phyloP scores from a whole-genome alignment of 2,113 vertebrate genomes.

The Maccullochella peelii region DNA sequence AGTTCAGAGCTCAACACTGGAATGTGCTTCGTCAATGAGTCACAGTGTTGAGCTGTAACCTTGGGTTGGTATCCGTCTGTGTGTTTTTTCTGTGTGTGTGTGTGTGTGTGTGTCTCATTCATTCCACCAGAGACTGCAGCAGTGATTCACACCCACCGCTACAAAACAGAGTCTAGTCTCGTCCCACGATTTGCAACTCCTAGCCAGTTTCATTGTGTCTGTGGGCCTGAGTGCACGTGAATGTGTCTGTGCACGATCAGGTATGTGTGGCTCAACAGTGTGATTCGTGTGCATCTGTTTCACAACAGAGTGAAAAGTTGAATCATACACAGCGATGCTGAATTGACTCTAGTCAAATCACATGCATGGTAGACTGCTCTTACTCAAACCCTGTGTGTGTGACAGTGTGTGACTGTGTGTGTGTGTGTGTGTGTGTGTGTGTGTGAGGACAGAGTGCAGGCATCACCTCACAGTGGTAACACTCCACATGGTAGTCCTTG shows the following conservation, averaged over 20 bases:
- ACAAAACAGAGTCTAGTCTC: slow-evolving; percentile 41
- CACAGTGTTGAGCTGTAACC: slow-evolving; percentile 57
- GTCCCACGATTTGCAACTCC: slow-evolving; percentile 33
- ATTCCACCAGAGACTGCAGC: slow-evolving; percentile 39
- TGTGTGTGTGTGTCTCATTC: slow-evolving; percentile 42
- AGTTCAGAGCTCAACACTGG: slow-evolving; percentile 45
- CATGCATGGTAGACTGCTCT: slow-evolving; percentile 1
- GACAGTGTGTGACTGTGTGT: background rate
- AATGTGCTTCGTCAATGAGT: slow-evolving; percentile 75
- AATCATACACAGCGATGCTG: slow-evolving; percentile 23
- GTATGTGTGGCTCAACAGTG: background rate
- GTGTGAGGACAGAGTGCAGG: background rate
- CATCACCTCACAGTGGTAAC: slow-evolving; percentile 98
- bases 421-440: slow-evolving; percentile 1
- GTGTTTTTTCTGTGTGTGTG: slow-evolving; percentile 4
- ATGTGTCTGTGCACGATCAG: background rate
- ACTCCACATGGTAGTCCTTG: slow-evolving; percentile 98
- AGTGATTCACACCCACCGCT: slow-evolving; percentile 51
- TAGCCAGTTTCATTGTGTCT: slow-evolving; percentile 33
- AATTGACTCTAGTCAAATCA: slow-evolving; percentile 24
- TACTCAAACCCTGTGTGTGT: slow-evolving; percentile 7
- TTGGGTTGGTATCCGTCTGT: slow-evolving; percentile 42
- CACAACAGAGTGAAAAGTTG: slow-evolving; percentile 13
- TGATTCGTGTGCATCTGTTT: background rate
- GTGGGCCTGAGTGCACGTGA: background rate